phyloP scores from a whole-genome alignment of 2,888 invertebrate species.

The Craniophora ligustri region DNA sequence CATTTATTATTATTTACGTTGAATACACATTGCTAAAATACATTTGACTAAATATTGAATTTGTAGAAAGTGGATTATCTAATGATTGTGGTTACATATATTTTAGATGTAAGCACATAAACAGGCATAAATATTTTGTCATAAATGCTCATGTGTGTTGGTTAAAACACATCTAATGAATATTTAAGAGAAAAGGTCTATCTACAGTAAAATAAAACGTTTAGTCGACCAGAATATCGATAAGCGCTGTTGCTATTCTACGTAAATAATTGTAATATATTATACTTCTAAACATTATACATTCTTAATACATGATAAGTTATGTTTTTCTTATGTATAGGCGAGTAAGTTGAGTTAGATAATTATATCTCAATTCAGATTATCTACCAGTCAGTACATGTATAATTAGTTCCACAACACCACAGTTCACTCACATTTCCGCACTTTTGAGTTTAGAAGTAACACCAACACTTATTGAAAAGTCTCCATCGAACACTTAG shows the following conservation, averaged over 20 bases:
- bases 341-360: slow-evolving; percentile 44
- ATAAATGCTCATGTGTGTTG: slow-evolving; percentile 1
- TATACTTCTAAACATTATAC: slow-evolving; percentile 51
- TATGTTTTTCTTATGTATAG: slow-evolving; percentile 33
- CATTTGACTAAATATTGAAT: slow-evolving; percentile 20
- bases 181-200: slow-evolving; percentile 13
- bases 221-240: slow-evolving; percentile 24
- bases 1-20: neutral
- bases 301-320: slow-evolving; percentile 46
- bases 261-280: slow-evolving; percentile 37
- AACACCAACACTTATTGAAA: slow-evolving; percentile 26
- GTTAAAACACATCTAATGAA: slow-evolving; percentile 11
- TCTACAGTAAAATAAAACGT: slow-evolving; percentile 31
- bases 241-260: slow-evolving; percentile 28
- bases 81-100: slow-evolving; percentile 11
- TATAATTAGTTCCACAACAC: slow-evolving; percentile 26
- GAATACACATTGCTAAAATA: slow-evolving; percentile 9
- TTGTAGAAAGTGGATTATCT: slow-evolving; percentile 19
- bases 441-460: slow-evolving; percentile 23
- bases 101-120: slow-evolving; percentile 4
- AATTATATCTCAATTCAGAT: slow-evolving; percentile 43
- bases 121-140: neutral
- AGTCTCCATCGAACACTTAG: slow-evolving; percentile 20
- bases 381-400: slow-evolving; percentile 42
- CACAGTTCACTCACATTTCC: slow-evolving; percentile 28